Evolutionary conservation across 2,113 vertebrate species (phyloP), one percentile per base, ranked within the genome.

Genomic region (Gallinago media): DNA sequence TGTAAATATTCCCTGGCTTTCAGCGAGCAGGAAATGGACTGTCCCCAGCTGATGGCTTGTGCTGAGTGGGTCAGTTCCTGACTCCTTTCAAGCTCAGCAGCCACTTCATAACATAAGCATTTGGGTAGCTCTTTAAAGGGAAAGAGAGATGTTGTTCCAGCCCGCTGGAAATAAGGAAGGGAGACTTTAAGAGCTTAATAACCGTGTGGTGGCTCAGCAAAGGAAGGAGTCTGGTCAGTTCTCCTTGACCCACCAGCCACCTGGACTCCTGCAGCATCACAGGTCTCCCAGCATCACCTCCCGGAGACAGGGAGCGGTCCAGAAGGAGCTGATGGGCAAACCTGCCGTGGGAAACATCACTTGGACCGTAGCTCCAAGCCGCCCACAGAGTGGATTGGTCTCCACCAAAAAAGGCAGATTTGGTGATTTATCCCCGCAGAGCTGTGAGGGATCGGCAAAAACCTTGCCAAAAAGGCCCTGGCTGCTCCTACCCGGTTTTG

Each of bases 311-410:
- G 12, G 23, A 42, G 17, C 13, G 22, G 14, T 49, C 36, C 71
- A 40, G n/a, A 25, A 88, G 36, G 22, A 42, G n/a, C 1, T 46
- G 52, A 12, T n/a, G n/a, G 34, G 15, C 38, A 6, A 63, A 2
- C 5, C 38, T 74, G 14, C 20, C 32, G 22, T 19, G 3, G 32
- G 29, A 85, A 9, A n/a, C 4, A 0, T 20, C 31, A 6, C 20
- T 54, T 0, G 0, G 15, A 42, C 47, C 2, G 0, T 14, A 27
- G 17, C 66, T 79, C 27, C 40, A 54, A 40, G 49, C 46, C 15
- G 17, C 2, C 6, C 26, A 8, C 11, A 79, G 9, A 27, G 21
- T 9, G 44, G 3, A 54, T 78, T 72, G 47, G 42, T 42, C 19
- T 78, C 49, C 54, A 31, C 21, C 42, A 67, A 72, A 42, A 42